Evolutionary conservation across 1,140 invertebrate species (phyloP).

Genomic region (Nylanderia fulva): DNA sequence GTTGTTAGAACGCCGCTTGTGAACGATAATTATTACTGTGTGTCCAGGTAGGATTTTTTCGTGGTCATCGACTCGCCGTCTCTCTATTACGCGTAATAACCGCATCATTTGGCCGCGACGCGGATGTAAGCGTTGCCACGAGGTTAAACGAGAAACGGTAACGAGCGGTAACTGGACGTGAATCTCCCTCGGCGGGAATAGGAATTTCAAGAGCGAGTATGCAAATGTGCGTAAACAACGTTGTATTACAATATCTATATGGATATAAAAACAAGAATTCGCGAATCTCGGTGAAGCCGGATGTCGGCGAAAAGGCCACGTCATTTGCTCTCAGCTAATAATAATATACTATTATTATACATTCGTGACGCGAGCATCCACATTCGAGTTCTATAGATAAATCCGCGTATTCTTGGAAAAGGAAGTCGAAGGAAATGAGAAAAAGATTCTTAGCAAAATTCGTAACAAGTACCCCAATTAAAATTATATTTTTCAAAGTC

Average conservation of each 20-base stretch:
- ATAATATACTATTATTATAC: background rate
- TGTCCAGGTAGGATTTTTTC: background rate
- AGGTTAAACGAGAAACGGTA: slow-evolving; percentile 27
- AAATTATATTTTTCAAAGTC: background rate
- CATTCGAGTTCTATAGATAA: background rate
- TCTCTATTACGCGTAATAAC: slow-evolving; percentile 13
- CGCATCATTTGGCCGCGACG: background rate
- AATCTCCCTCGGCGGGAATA: background rate
- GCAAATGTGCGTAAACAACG: slow-evolving; percentile 43
- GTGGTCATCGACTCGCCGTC: background rate
- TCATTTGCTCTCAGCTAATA: background rate
- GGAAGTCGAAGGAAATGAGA: background rate
- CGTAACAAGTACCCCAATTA: background rate
- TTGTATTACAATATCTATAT: background rate
- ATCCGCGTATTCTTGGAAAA: background rate
- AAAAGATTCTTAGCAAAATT: background rate
- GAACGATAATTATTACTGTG: slow-evolving; percentile 40
- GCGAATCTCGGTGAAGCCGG: background rate
- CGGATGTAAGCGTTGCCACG: background rate
- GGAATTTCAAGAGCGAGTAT: slow-evolving; percentile 20
- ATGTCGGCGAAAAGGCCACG: background rate
- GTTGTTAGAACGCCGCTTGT: slow-evolving; percentile 31
- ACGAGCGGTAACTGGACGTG: background rate
- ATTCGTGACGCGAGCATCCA: background rate
- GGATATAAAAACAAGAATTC: slow-evolving; percentile 2